Evolutionary conservation across 2,888 invertebrate genomes (phyloP).

Genomic region (Phlogophora meticulosa): DNA sequence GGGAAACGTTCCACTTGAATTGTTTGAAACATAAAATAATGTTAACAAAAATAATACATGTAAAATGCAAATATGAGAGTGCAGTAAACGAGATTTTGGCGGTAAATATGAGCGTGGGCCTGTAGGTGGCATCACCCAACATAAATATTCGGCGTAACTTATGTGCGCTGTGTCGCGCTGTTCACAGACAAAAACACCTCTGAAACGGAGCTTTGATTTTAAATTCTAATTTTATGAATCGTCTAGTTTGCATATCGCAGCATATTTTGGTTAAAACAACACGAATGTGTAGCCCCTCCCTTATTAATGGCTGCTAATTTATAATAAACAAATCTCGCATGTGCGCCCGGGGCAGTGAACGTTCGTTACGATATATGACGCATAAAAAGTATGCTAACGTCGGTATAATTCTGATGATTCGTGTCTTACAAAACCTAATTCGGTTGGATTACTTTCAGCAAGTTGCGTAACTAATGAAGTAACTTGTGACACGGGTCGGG

Average conservation of each 20-base stretch:
- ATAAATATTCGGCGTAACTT: conserved; percentile 86
- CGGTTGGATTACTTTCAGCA: conserved; percentile 87
- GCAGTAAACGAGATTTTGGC: conserved; percentile 81
- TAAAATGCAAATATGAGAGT: conserved; percentile 79
- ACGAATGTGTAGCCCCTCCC: conserved; percentile 46
- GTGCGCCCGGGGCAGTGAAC: conserved; percentile 16
- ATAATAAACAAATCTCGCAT: conserved; percentile 51
- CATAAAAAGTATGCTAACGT: conserved; percentile 46
- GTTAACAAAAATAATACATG: conserved; percentile 75
- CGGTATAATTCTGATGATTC: conserved; percentile 84
- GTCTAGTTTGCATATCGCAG: conserved; percentile 85
- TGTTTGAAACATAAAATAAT: conserved; percentile 43
- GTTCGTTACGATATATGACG: conserved; percentile 27
- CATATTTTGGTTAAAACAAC: conserved; percentile 72
- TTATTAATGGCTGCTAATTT: conserved; percentile 61
- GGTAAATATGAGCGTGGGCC: conserved; percentile 81
- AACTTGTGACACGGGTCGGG: conserved; percentile 91
- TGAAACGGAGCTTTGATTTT: conserved; percentile 87
- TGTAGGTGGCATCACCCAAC: conserved; percentile 82
- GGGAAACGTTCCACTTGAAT: conserved; percentile 28
- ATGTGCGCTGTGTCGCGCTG: conserved; percentile 79
- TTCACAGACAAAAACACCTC: conserved; percentile 85
- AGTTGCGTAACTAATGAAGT: conserved; percentile 91
- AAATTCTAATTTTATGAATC: conserved; percentile 89
- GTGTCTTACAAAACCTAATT: conserved; percentile 89